Conservation (phyloP, 2,888 invertebrate species). For the Zootermopsis nevadensis region DNA sequence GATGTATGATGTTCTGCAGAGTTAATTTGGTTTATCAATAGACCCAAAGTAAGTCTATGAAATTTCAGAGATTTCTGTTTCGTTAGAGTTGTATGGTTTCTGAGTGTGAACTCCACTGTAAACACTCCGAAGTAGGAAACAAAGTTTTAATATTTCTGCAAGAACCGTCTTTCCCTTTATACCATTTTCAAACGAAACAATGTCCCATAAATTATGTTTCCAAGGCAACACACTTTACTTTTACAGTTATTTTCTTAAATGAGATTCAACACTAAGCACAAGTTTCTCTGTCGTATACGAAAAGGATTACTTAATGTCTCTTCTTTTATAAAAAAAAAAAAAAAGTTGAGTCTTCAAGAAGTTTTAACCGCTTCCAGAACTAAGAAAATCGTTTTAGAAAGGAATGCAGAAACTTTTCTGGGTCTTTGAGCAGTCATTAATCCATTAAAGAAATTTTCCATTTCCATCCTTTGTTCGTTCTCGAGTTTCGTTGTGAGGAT, state of each 20-base stretch:
- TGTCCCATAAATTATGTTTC: not conserved
- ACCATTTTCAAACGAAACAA: not conserved
- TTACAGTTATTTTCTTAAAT: not conserved
- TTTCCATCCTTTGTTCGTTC: not conserved
- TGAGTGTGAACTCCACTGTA: too few relatives aligned
- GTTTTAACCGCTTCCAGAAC: constrained; percentile 21
- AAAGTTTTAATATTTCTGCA: not conserved
- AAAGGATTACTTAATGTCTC: not conserved
- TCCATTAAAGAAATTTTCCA: constrained; percentile 10
- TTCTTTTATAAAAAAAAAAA: not conserved
- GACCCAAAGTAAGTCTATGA: too few relatives aligned
- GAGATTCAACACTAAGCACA: not conserved
- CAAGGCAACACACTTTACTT: not conserved
- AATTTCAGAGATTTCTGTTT: too few relatives aligned
- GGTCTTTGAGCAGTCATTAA: constrained; percentile 45
- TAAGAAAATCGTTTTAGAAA: not conserved
- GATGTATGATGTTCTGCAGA: too few relatives aligned
- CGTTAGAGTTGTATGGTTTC: too few relatives aligned
- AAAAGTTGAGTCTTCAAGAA: not conserved
- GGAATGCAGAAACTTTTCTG: constrained; percentile 18
- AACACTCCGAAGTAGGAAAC: too few relatives aligned
- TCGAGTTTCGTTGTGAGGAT: not conserved
- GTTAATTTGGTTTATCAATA: too few relatives aligned
- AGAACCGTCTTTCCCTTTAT: not conserved
- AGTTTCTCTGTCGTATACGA: not conserved